Evolutionary conservation across 1,140 invertebrate genomes (phyloP).

Genomic region (Cotesia chilonis): DNA sequence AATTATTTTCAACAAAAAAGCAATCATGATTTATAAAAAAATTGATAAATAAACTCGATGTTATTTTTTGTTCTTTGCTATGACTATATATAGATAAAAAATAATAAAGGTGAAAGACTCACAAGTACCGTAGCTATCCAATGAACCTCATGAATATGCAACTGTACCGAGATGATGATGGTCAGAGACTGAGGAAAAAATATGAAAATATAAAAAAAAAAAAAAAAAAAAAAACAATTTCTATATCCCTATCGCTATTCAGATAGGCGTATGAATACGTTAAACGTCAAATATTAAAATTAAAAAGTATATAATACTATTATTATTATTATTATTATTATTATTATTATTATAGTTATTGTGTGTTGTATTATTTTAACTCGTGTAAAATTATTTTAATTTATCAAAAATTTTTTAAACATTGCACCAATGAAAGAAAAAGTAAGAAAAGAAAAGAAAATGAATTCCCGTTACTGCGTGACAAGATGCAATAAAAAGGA

Average conservation of each 20-base stretch:
- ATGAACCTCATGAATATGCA: slow-evolving; percentile 51
- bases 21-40: too few relatives aligned
- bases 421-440: slow-evolving; percentile 3
- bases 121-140: background rate
- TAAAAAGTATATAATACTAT: slow-evolving; percentile 27
- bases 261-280: slow-evolving; percentile 49
- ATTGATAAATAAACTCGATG: too few relatives aligned
- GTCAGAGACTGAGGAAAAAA: slow-evolving; percentile 52
- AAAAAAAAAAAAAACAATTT: too few relatives aligned
- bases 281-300: slow-evolving; percentile 44
- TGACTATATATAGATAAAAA: background rate
- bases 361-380: background rate
- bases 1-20: too few relatives aligned
- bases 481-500: slow-evolving; percentile 46
- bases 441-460: too few relatives aligned
- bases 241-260: slow-evolving; percentile 11
- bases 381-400: too few relatives aligned
- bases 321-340: slow-evolving; percentile 35
- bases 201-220: too few relatives aligned
- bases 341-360: slow-evolving; percentile 16
- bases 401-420: background rate
- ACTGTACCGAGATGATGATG: slow-evolving; percentile 37
- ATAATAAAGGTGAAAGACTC: slow-evolving; percentile 7
- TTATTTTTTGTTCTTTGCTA: background rate
- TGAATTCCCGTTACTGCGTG: slow-evolving; percentile 42